Evolutionary conservation across 2,113 vertebrate genomes (phyloP).

Genomic region (Otocyon megalotis): DNA sequence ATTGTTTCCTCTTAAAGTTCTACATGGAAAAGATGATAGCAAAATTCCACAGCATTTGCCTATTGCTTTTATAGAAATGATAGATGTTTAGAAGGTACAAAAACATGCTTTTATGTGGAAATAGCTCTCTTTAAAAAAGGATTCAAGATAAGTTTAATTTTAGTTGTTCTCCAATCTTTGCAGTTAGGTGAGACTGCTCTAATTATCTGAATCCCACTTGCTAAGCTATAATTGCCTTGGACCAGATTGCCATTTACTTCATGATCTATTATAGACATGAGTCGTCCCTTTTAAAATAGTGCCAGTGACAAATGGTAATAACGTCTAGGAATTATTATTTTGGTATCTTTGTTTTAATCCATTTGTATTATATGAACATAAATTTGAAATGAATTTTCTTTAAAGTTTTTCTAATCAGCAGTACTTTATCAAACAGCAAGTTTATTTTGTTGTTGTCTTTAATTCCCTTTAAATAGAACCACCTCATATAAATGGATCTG

Average conservation of each 20-base stretch:
- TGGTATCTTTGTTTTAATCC: background rate
- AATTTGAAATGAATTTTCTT: slow-evolving; percentile 15
- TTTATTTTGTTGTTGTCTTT: slow-evolving; percentile 31
- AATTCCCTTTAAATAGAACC: slow-evolving; percentile 89
- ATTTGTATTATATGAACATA: background rate
- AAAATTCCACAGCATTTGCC: background rate
- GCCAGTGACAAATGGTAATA: background rate
- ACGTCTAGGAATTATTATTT: background rate
- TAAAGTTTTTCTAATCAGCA: background rate
- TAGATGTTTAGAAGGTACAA: background rate
- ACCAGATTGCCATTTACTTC: background rate
- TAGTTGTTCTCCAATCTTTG: background rate
- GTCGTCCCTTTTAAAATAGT: background rate
- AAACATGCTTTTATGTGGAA: background rate
- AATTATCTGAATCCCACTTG: background rate
- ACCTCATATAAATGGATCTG: slow-evolving; percentile 94
- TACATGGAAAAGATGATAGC: background rate
- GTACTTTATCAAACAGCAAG: background rate
- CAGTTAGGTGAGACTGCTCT: background rate
- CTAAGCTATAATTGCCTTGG: background rate
- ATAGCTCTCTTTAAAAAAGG: background rate
- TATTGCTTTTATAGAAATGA: background rate
- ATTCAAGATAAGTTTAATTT: background rate
- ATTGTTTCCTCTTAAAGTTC: background rate
- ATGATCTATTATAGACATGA: background rate